Evolutionary conservation across 2,113 vertebrate species (phyloP).

Genomic region (Psittacus erithacus): DNA sequence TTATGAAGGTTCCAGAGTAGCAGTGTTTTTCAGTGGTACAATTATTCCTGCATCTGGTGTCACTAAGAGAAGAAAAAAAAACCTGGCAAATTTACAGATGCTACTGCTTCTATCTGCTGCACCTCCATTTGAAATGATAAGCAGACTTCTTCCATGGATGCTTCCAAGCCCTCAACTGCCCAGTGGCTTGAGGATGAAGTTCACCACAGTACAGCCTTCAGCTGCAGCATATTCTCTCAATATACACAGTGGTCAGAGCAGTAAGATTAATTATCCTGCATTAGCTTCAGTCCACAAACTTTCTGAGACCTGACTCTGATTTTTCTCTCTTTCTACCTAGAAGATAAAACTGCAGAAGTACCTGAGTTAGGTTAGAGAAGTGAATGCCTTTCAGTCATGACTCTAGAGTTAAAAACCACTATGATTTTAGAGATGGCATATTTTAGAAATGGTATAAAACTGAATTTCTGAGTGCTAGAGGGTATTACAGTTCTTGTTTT

Average conservation of each 20-base stretch:
- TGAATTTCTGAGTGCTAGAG: background rate
- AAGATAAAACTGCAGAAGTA: background rate
- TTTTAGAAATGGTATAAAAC: background rate
- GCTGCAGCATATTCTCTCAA: background rate
- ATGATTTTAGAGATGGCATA: background rate
- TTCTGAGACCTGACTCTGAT: background rate
- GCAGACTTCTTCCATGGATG: background rate
- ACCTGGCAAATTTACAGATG: background rate
- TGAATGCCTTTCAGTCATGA: background rate
- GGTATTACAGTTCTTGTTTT: slow-evolving; percentile 23
- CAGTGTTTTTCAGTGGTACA: background rate
- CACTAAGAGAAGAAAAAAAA: background rate
- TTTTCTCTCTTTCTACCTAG: background rate
- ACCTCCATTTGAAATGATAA: background rate
- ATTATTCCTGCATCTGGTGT: background rate
- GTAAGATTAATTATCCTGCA: background rate
- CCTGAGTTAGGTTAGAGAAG: background rate
- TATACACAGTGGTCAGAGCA: background rate
- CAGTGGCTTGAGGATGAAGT: background rate
- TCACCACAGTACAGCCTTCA: background rate
- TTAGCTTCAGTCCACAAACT: background rate
- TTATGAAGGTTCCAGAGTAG: background rate
- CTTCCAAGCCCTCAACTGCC: background rate
- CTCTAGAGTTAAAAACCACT: background rate
- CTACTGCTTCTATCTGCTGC: background rate